These are phyloP conservation scores for Neostethus bicornis DNA, from an alignment of 2,797 vertebrate genomes.

Conservation along the genomic window DNA sequence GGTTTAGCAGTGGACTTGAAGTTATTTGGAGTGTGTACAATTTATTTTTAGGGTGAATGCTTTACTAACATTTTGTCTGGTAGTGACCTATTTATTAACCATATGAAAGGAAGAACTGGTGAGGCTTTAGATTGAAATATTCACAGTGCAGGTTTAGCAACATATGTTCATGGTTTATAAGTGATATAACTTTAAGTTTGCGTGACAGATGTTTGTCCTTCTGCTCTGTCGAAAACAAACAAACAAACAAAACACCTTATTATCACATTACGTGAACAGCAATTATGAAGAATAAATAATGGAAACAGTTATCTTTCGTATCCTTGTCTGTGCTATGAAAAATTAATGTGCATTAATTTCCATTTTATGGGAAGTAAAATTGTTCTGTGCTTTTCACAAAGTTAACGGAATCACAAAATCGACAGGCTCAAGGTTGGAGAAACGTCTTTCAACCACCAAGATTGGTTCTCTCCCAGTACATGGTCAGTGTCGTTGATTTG, in stretches of 20 bases:
- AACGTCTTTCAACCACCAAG: conserved; percentile 42
- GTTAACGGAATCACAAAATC: conserved; percentile 33
- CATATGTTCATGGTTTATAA: neutral
- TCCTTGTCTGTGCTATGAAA: neutral
- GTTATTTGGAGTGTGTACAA: neutral
- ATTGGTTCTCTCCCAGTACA: conserved; percentile 35
- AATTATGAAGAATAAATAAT: neutral
- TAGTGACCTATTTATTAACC: neutral
- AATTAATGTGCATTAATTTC: conserved; percentile 11
- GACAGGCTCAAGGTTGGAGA: conserved; percentile 27
- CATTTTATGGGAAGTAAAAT: conserved; percentile 14
- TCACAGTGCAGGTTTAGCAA: conserved; percentile 1
- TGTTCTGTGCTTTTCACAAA: conserved; percentile 12
- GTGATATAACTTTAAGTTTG: neutral
- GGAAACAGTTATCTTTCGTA: neutral
- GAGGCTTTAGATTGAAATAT: neutral
- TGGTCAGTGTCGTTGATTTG: conserved; percentile 58
- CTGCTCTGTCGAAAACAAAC: too few species aligned
- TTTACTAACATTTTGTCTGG: conserved; percentile 3
- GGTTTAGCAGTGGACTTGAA: too few species aligned
- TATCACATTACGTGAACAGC: neutral
- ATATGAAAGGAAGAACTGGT: neutral
- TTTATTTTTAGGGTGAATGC: neutral
- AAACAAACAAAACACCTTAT: too few species aligned
- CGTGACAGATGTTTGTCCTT: neutral